A percentile compares a stretch with the other conserved stretches of the same genome.
phyloP scores from a whole-genome alignment of 2,888 invertebrate species.

The Nemoura dubitans region DNA sequence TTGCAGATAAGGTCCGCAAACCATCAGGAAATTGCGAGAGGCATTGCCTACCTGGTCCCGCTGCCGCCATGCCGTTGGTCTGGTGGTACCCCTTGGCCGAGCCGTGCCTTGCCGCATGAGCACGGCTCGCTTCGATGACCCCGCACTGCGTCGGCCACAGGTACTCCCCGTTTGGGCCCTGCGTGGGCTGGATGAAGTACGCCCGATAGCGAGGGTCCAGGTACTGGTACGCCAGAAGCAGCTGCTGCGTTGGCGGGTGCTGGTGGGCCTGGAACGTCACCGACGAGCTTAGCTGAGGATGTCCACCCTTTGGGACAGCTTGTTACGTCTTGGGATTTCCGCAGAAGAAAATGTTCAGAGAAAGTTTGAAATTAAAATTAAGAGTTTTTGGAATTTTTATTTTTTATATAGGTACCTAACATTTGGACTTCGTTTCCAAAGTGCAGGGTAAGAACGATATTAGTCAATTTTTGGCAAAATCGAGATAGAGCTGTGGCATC shows the following conservation, averaged over 20 bases:
- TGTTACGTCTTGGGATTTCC: too few relatives aligned
- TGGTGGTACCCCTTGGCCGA: slow-evolving; percentile 59
- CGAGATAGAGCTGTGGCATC: too few relatives aligned
- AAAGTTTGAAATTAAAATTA: too few relatives aligned
- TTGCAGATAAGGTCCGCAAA: too few relatives aligned
- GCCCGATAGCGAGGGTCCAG: slow-evolving; percentile 75
- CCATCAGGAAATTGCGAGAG: too few relatives aligned
- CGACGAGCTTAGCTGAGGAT: background rate
- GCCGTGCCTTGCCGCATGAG: slow-evolving; percentile 44
- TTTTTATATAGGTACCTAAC: too few relatives aligned
- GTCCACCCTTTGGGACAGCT: too few relatives aligned
- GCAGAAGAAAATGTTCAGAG: too few relatives aligned
- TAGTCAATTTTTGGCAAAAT: too few relatives aligned
- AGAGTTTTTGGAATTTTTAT: too few relatives aligned
- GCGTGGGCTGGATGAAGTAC: slow-evolving; percentile 74
- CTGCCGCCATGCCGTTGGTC: slow-evolving; percentile 57
- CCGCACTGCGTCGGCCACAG: slow-evolving; percentile 74
- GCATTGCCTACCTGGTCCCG: slow-evolving; percentile 46
- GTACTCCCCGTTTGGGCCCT: slow-evolving; percentile 72
- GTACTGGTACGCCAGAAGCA: slow-evolving; percentile 72
- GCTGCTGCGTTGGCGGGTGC: slow-evolving; percentile 62
- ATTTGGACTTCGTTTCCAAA: too few relatives aligned
- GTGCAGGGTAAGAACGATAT: too few relatives aligned
- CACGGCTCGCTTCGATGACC: slow-evolving; percentile 57
- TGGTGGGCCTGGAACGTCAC: slow-evolving; percentile 56